Conservation (phyloP, 2,797 vertebrate genomes). For the Characodon lateralis region DNA sequence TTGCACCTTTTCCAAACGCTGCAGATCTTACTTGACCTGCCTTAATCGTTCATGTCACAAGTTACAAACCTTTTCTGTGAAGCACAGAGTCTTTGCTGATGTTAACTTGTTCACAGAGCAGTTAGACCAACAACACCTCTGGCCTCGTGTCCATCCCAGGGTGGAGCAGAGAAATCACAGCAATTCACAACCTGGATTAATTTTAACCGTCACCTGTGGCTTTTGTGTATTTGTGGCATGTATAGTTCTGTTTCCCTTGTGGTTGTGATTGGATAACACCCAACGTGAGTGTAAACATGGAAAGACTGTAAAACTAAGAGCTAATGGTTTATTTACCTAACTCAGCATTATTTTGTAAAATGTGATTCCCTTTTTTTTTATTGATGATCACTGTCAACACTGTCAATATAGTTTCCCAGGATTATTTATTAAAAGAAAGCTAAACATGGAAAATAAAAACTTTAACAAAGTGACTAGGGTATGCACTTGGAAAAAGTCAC, state of each 20-base stretch:
- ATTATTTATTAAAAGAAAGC: no score
- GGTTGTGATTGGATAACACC: not conserved
- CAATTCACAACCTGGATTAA: constrained; percentile 45
- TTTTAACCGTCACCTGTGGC: constrained; percentile 48
- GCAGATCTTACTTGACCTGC: not conserved
- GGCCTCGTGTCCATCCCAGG: constrained; percentile 47
- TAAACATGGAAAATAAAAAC: no score
- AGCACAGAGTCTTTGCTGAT: not conserved
- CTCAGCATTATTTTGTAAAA: not conserved
- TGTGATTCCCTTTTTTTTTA: not conserved
- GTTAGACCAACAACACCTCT: constrained; percentile 66
- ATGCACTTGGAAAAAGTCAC: not conserved
- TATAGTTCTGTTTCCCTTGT: constrained; percentile 20
- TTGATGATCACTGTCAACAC: not conserved
- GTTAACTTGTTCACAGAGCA: constrained; percentile 44
- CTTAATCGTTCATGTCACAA: not conserved
- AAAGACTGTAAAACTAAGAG: not conserved
- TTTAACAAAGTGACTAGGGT: not conserved
- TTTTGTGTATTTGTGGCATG: constrained; percentile 17
- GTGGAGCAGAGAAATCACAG: constrained; percentile 68
- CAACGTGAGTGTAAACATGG: not conserved
- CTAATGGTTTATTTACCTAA: not conserved
- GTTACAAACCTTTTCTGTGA: not conserved
- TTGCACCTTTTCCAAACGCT: not conserved
- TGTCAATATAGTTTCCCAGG: no score